Evolutionary conservation across 2,113 vertebrate species (phyloP), one percentile per base, ranked within the genome.

Genomic region (Neolamprologus longior): DNA sequence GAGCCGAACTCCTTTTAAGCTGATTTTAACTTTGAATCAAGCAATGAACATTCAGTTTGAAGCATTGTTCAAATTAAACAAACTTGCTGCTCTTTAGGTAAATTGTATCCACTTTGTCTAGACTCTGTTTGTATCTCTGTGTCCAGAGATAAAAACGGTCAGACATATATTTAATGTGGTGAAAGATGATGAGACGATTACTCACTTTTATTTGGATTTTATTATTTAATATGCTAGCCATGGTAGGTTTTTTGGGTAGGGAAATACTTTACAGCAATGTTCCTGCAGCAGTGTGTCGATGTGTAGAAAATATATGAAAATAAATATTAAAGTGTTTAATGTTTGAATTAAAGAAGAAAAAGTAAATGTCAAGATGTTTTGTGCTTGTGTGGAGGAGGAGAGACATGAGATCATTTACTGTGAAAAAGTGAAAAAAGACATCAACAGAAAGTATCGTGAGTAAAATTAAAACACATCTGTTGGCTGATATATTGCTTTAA

Each of bases 401-500:
- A 19, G 6, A 17, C 9, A 11, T 28, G 14, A 73, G 68, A 17
- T 28, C 5, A 4, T 1, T 68, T 21, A 26, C 66, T 3, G 40
- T 7, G 42, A 11, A 47, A 47, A 40, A 40, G 1, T 21, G 33
- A 21, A 71, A 73, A 45, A 42, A 15, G 8, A 26, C 3, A 4
- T 21, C 21, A 45, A 47, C 40, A 3, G 40, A 76, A 15, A 76
- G 24, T 47, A 17, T 28, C 40, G 1, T 0, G 6, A 76, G 24
- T 47, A 28, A 76, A 76, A 28, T 47, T 17, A 28, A 19, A 47
- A 47, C 0, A 47, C 3, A 2, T 28, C 71, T 47, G 14, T 17
- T 76, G 24, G 24, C 42, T 17, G 24, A 11, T 47, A 0, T 47
- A 12, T 1, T 28, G 9, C 1, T 50, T 76, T 47, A 73, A 0